Evolutionary conservation across 2,113 vertebrate genomes (phyloP).

Genomic region (Nematolebias whitei): DNA sequence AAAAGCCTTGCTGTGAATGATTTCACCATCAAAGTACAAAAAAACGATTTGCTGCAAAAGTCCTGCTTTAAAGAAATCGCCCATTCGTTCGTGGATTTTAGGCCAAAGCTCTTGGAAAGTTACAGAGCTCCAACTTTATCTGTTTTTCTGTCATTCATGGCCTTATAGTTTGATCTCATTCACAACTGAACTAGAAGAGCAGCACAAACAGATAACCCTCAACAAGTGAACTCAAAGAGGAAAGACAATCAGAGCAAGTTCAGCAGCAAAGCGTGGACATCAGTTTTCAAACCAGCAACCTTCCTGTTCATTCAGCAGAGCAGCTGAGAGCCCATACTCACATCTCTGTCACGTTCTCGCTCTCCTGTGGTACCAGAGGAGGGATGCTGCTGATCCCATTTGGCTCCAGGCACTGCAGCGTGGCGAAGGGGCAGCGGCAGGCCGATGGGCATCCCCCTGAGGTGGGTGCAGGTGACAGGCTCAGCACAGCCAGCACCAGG

Average conservation of each 20-base stretch:
- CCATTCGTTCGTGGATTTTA: too few species aligned
- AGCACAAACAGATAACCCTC: too few species aligned
- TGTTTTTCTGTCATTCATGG: too few species aligned
- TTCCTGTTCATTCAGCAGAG: not conserved
- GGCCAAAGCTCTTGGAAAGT: too few species aligned
- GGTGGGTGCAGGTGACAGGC: conserved; percentile 47
- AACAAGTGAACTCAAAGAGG: not conserved
- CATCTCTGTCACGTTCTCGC: conserved; percentile 84
- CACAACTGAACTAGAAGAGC: too few species aligned
- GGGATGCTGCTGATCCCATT: conserved; percentile 73
- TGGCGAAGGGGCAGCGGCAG: conserved; percentile 78
- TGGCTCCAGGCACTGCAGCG: conserved; percentile 77
- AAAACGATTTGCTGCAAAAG: too few species aligned
- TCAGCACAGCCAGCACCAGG: conserved; percentile 51
- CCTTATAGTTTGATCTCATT: too few species aligned
- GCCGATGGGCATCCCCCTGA: conserved; percentile 69
- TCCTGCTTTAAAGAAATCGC: too few species aligned
- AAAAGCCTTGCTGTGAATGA: too few species aligned
- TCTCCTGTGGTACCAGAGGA: conserved; percentile 70
- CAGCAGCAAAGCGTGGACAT: not conserved
- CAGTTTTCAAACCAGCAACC: not conserved
- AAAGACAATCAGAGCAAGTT: not conserved
- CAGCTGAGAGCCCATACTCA: conserved; percentile 67
- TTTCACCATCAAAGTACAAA: too few species aligned
- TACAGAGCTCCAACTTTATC: too few species aligned